Conservation (phyloP, 2,113 vertebrate species). For the Benthochromis sp. region DNA sequence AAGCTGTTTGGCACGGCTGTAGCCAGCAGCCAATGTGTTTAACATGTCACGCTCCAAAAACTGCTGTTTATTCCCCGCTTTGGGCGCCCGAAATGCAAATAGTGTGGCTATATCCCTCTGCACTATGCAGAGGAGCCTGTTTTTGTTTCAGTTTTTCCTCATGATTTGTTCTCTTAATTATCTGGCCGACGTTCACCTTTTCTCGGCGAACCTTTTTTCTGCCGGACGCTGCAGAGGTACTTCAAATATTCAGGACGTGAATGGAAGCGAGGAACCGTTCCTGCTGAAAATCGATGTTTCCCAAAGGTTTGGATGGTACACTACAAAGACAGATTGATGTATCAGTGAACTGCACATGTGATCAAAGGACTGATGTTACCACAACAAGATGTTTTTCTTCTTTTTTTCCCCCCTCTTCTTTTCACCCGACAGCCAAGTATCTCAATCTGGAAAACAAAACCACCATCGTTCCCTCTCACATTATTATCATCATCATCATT, state of each 20-base stretch:
- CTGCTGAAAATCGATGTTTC: constrained; percentile 18
- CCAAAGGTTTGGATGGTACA: not conserved
- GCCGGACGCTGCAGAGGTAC: constrained; percentile 16
- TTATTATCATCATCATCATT: not conserved
- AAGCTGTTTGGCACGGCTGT: constrained; percentile 48
- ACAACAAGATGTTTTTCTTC: not conserved
- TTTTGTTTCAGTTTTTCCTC: constrained; percentile 33
- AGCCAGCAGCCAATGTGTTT: constrained; percentile 66
- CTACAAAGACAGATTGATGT: constrained; percentile 25
- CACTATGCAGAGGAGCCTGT: constrained; percentile 19
- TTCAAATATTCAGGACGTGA: constrained; percentile 23
- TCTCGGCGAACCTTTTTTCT: constrained; percentile 24
- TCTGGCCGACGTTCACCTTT: constrained; percentile 40
- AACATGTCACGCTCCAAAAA: constrained; percentile 69
- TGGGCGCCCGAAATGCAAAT: constrained; percentile 60
- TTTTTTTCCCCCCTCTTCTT: not conserved
- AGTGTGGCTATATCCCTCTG: constrained; percentile 20
- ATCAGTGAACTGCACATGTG: not conserved
- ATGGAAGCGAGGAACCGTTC: not conserved
- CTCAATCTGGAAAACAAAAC: constrained; percentile 5
- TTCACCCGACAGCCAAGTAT: not conserved
- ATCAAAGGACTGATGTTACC: constrained; percentile 27
- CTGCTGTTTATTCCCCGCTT: constrained; percentile 59
- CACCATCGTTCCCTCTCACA: not conserved
- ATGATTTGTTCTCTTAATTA: constrained; percentile 63